A percentile compares a stretch with the other conserved stretches of the same genome.
Evolutionary conservation across 2,888 invertebrate genomes (phyloP).

Genomic region (Euproctis similis): DNA sequence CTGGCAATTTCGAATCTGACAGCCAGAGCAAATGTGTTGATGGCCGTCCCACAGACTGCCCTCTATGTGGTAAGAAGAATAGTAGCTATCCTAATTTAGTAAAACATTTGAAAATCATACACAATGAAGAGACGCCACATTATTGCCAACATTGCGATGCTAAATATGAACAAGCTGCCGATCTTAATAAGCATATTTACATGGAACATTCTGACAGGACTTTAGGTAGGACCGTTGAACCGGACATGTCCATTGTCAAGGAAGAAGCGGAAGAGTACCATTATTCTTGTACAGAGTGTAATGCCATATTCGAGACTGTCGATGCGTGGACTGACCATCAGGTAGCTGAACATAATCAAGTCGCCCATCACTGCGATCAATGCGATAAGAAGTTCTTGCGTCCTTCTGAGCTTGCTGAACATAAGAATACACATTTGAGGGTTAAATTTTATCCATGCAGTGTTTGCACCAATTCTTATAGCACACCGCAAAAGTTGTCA

Average conservation of each 20-base stretch:
- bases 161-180: conserved; percentile 71
- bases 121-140: conserved; percentile 66
- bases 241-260: conserved; percentile 64
- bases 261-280: conserved; percentile 71
- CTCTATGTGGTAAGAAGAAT: conserved; percentile 73
- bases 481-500: conserved; percentile 77
- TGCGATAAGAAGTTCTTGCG: conserved; percentile 78
- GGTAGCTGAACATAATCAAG: conserved; percentile 71
- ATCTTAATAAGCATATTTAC: conserved; percentile 77
- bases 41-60: conserved; percentile 69
- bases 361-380: conserved; percentile 75
- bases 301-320: conserved; percentile 73
- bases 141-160: conserved; percentile 77
- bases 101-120: conserved; percentile 72
- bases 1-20: conserved; percentile 58
- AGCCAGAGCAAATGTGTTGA: conserved; percentile 61
- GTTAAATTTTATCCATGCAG: conserved; percentile 79
- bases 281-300: conserved; percentile 78
- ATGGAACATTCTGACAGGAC: conserved; percentile 71
- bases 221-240: conserved; percentile 40
- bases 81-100: conserved; percentile 74
- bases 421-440: conserved; percentile 79
- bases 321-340: conserved; percentile 77
- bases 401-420: conserved; percentile 77
- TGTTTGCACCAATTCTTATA: conserved; percentile 75